Evolutionary conservation across 2,113 vertebrate species (phyloP).

Genomic region (Sander vitreus): DNA sequence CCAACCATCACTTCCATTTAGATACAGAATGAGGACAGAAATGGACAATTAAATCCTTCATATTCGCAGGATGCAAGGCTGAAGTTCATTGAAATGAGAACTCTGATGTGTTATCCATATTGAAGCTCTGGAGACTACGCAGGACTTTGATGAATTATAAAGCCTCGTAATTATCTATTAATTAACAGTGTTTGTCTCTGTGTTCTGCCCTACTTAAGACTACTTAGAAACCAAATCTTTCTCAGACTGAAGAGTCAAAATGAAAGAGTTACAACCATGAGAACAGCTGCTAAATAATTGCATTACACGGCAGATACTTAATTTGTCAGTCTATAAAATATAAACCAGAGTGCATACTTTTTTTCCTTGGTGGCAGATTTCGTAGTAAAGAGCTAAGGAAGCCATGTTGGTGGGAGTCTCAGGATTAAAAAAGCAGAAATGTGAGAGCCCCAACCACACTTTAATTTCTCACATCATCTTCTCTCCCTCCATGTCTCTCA

Average conservation of each 20-base stretch:
- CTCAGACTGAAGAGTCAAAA: constrained; percentile 19
- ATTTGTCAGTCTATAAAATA: constrained; percentile 37
- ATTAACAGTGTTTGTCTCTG: constrained; percentile 59
- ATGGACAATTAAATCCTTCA: not conserved
- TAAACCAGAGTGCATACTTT: not conserved
- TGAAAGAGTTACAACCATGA: not conserved
- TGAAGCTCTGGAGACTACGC: constrained; percentile 36
- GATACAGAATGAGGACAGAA: constrained; percentile 37
- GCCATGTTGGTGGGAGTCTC: not conserved
- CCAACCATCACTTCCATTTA: constrained; percentile 32
- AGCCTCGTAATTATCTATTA: constrained; percentile 69
- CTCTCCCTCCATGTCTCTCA: constrained; percentile 41
- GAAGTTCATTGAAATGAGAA: constrained; percentile 24
- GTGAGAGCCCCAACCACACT: constrained; percentile 16
- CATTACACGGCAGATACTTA: constrained; percentile 14
- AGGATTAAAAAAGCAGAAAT: constrained; percentile 11
- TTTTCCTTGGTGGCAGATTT: not conserved
- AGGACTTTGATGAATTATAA: constrained; percentile 72
- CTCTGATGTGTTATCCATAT: constrained; percentile 10
- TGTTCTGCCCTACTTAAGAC: constrained; percentile 55
- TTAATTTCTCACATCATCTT: constrained; percentile 43
- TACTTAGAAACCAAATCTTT: constrained; percentile 20
- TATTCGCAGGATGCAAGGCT: not conserved
- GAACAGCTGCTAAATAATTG: constrained; percentile 47
- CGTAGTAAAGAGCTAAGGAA: constrained; percentile 2